Base-by-base conservation (phyloP, 2,888 invertebrate species). In the Drosophila flavopinicola region DNA sequence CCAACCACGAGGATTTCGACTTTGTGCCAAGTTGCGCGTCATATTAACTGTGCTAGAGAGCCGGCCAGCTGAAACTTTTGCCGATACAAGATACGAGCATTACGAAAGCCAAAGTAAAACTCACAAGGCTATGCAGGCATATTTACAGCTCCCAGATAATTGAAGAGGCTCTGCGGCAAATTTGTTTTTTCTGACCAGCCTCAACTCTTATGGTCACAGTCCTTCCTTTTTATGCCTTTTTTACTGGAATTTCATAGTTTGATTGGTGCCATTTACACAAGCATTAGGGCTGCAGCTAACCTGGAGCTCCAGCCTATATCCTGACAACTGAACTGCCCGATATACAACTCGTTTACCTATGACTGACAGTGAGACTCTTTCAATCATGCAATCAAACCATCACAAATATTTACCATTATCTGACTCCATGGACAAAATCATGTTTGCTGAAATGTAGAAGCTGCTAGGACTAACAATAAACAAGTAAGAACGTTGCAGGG, bases 1-100 rank as follows among this genome's bases (percentile, higher is more conserved):
- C 5, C 13, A 30, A 10, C 1, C 30, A 44, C 9, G 7, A 59
- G 52, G 66, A 60, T 60, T 66, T 56, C 23, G 42, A 65, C 64
- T 45, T 42, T 59, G 37, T 30, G 37, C 41, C 7, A 58, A 61
- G 48, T 58, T 61, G 45, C 49, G 48, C 30, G 42, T 42, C 49
- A 44, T 60, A 44, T 60, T 54, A 35, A 54, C 49, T 64, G 58
- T 53, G 45, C 53, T 39, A 39, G 41, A 63, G 24, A 15, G 20
- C 35, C 27, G 37, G 23, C 32, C 20, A 42, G 49, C 11, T 23
- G 5, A 32, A 59, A 56, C 27, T 59, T 69, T 65, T 25, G 54
- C 33, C 58, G n/a, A n/a, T n/a, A n/a, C n/a, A 68, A 45, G 52
- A 63, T 33, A 45, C 35, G 20, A 53, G 48, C 39, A 20, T 17